Percentiles rank a stretch among this genome's conserved stretches.
Conservation (phyloP, 2,113 vertebrate species). For the Burhinus bistriatus region DNA sequence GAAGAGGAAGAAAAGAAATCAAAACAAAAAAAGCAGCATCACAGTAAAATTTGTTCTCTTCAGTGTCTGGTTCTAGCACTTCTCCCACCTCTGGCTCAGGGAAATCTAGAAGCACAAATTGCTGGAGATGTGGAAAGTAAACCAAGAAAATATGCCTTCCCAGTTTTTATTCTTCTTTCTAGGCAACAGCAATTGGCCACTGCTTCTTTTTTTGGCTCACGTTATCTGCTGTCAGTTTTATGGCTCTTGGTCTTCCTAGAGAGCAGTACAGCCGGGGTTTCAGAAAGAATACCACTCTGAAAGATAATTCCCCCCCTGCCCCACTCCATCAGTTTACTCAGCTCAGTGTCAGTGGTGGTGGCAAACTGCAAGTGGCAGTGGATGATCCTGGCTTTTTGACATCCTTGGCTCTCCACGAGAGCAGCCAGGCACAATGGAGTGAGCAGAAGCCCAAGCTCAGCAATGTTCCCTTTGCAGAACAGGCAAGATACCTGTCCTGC, state of each 20-base stretch:
- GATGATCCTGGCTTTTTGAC: background rate
- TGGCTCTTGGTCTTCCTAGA: background rate
- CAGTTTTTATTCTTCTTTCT: background rate
- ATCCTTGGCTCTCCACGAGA: background rate
- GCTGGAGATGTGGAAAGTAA: background rate
- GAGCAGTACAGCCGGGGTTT: background rate
- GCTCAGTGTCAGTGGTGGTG: background rate
- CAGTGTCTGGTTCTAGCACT: background rate
- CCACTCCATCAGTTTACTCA: background rate
- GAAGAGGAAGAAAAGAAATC: background rate
- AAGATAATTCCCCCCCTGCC: background rate
- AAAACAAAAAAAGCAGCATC: background rate
- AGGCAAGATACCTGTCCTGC: background rate
- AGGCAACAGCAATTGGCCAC: background rate
- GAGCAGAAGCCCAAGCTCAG: background rate
- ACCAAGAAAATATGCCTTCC: background rate
- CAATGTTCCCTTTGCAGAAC: background rate
- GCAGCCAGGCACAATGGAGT: background rate
- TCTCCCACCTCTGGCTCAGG: background rate
- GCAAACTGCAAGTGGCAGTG: background rate
- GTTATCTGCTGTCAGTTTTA: background rate
- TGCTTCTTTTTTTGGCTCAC: background rate
- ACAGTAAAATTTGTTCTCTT: background rate
- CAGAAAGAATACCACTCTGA: background rate
- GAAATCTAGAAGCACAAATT: background rate